Evolutionary conservation across 2,797 vertebrate species (phyloP).

Genomic region (Dromococcyx pavoninus): DNA sequence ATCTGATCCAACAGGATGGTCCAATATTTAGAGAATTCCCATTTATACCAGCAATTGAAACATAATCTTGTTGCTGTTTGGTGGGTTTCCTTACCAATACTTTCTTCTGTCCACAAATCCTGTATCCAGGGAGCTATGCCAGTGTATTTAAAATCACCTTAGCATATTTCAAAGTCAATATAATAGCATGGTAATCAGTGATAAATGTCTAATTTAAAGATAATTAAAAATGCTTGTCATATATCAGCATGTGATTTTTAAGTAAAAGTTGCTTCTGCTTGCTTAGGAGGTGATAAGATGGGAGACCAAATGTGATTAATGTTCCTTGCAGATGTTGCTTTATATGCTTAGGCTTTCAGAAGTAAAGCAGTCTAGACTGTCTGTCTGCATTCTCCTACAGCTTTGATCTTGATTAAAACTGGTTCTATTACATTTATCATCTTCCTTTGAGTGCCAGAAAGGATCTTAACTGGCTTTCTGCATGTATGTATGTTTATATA

Average conservation of each 20-base stretch:
- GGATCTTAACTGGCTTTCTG: background rate
- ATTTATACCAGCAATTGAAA: background rate
- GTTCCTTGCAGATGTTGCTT: conserved; percentile 83
- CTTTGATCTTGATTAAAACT: conserved; percentile 88
- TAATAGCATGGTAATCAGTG: conserved; percentile 1
- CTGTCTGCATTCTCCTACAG: conserved; percentile 79
- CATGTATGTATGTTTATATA: background rate
- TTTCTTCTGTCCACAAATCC: background rate
- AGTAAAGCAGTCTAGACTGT: conserved; percentile 81
- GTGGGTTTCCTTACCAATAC: background rate
- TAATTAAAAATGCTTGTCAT: background rate
- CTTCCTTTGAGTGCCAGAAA: conserved; percentile 70
- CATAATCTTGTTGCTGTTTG: background rate
- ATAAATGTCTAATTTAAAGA: conserved; percentile 31
- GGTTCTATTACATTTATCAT: conserved; percentile 79
- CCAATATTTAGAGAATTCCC: background rate
- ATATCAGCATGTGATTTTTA: conserved; percentile 29
- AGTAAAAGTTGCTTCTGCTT: conserved; percentile 65
- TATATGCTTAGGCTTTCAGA: conserved; percentile 79
- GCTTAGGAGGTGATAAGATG: conserved; percentile 68
- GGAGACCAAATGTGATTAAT: conserved; percentile 79
- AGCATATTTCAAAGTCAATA: background rate
- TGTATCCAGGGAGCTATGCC: background rate
- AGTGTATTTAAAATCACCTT: background rate
- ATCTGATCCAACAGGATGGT: too few species aligned